Base-by-base conservation (phyloP, 2,888 invertebrate species). In the Ormyrus nitidulus region DNA sequence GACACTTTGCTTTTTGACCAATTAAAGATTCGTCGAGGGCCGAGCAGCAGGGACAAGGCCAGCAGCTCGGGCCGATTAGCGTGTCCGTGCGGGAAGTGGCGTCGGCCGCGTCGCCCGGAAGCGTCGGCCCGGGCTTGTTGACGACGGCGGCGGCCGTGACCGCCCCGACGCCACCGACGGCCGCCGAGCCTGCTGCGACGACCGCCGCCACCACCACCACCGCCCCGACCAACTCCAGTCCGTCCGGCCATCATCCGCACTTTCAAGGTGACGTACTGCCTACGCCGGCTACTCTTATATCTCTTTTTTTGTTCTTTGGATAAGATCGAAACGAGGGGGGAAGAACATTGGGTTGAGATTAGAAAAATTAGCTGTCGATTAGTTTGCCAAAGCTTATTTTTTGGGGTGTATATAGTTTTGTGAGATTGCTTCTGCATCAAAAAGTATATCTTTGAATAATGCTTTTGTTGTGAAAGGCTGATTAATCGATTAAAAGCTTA, bases 81-180 rank as follows among this genome's bases (percentile, higher is more conserved):
- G 90, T 90, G 46, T 88, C 90, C 3, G 90, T 89, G 66, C 86
- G 90, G 77, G 90, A 90, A 81, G 87, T 86, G 8, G 86, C 88
- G 8, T 88, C 89, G 19, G 84, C 87, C 7, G 87, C 88, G 56
- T 89, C 90, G 44, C 88, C 90, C 6, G 88, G 86, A 53, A 90
- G 87, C 83, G 83, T 87, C 48, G 89, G 90, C 34, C 88, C 90
- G 61, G 89, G 90, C 62, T 84, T 90, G 83, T 85, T 90, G 69
- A 89, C 90, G 73, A 89, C 90, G 79, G 88, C 89, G 59, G 88
- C 89, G 51, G 85, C 87, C 49, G 89, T 87, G n/a, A 87, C 88
- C 65, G 87, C 88, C 6, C 86, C 90, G 69, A 89, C 89, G 48
- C 88, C 89, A 65, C 87, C 89, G 48, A 85, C 89, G 56, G 85